Evolutionary conservation across 2,113 vertebrate genomes (phyloP).

Genomic region (Argyrosomus japonicus): DNA sequence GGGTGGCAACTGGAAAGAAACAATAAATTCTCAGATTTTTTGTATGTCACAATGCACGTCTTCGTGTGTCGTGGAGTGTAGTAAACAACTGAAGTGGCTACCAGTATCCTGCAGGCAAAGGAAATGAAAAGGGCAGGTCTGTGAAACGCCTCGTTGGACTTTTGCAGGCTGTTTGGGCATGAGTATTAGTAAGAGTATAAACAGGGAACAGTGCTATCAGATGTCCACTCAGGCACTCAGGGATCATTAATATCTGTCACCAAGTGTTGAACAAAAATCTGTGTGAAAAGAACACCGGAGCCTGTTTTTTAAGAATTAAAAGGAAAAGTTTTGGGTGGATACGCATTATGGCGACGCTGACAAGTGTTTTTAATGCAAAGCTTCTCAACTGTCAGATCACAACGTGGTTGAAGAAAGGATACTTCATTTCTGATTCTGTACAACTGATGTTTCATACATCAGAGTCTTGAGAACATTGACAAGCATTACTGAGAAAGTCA

Average conservation of each 20-base stretch:
- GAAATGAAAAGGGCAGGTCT: slow-evolving; percentile 4
- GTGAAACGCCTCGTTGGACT: slow-evolving; percentile 46
- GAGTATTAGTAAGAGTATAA: slow-evolving; percentile 37
- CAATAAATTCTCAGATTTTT: background rate
- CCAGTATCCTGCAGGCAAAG: slow-evolving; percentile 25
- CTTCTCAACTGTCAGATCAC: slow-evolving; percentile 42
- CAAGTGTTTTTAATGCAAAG: slow-evolving; percentile 52
- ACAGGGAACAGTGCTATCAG: slow-evolving; percentile 62
- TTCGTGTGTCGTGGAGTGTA: background rate
- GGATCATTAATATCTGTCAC: slow-evolving; percentile 64
- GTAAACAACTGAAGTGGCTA: slow-evolving; percentile 3
- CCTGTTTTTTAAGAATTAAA: slow-evolving; percentile 21
- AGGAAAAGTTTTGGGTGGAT: slow-evolving; percentile 32
- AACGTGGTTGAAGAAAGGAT: slow-evolving; percentile 1
- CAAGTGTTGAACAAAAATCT: slow-evolving; percentile 12
- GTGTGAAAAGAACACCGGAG: slow-evolving; percentile 30
- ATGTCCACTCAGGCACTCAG: slow-evolving; percentile 56
- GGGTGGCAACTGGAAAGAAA: slow-evolving; percentile 33
- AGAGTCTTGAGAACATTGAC: background rate
- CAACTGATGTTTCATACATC: background rate
- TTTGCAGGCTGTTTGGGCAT: slow-evolving; percentile 28
- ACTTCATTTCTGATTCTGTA: background rate
- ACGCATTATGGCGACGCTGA: slow-evolving; percentile 55
- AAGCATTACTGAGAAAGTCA: background rate
- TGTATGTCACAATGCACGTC: background rate